phyloP scores from a whole-genome alignment of 2,113 vertebrate genomes.

The Rutilus rutilus region DNA sequence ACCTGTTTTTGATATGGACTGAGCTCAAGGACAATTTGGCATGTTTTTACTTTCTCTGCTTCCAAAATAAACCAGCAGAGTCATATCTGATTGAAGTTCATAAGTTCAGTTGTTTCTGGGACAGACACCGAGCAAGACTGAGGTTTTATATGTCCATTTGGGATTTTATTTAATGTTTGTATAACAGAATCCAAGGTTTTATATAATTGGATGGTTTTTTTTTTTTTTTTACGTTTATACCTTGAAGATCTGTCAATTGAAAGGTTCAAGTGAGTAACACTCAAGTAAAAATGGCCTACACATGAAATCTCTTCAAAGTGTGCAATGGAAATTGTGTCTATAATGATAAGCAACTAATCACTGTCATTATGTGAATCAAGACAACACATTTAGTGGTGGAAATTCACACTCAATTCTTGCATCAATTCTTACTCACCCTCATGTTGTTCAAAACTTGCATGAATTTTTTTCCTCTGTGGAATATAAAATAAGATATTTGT shows the following conservation, averaged over 20 bases:
- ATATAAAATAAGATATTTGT: not conserved
- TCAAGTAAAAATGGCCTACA: not conserved
- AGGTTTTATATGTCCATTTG: not conserved
- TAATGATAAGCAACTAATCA: constrained; percentile 1
- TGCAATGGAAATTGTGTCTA: not conserved
- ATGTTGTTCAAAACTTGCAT: not conserved
- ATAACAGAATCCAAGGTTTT: constrained; percentile 16
- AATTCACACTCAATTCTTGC: not conserved
- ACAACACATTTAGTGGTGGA: not conserved
- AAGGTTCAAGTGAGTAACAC: not conserved
- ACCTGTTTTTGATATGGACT: not conserved
- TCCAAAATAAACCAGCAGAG: not conserved
- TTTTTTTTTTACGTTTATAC: not conserved
- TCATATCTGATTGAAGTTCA: not conserved
- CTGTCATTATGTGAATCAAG: not conserved
- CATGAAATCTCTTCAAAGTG: constrained; percentile 11
- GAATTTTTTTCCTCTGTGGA: not conserved
- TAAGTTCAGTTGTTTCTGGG: not conserved
- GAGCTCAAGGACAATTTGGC: not conserved
- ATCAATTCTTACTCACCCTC: not conserved
- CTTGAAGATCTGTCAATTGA: not conserved
- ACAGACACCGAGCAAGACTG: not conserved
- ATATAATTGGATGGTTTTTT: not conserved
- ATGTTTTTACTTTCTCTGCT: constrained; percentile 7
- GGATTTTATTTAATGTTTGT: constrained; percentile 1